Percentiles rank a stretch among this genome's conserved stretches.
Conservation (phyloP, 2,888 invertebrate genomes). For the Myathropa florea region DNA sequence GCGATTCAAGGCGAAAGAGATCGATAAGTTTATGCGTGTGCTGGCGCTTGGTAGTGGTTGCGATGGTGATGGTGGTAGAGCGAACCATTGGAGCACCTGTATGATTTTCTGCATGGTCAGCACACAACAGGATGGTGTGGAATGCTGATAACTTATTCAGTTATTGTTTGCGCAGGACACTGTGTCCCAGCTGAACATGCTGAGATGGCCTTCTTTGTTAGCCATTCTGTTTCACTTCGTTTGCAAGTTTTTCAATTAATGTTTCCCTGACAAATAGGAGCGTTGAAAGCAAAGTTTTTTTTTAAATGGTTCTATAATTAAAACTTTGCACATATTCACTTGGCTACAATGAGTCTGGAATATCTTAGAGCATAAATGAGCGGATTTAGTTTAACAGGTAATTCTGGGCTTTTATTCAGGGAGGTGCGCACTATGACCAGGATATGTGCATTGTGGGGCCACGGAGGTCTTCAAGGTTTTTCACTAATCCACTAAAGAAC, state of each 20-base stretch:
- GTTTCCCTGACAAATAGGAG: slow-evolving; percentile 5
- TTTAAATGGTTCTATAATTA: not conserved
- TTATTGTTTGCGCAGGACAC: slow-evolving; percentile 8
- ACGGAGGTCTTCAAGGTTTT: too few species aligned
- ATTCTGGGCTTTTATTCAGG: too few species aligned
- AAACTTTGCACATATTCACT: not conserved
- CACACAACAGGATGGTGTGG: slow-evolving; percentile 21
- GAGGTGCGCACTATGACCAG: too few species aligned
- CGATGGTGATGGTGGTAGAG: not conserved
- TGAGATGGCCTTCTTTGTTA: not conserved
- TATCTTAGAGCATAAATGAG: too few species aligned
- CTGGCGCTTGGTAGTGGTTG: not conserved
- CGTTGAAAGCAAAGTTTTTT: slow-evolving; percentile 1
- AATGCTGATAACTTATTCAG: slow-evolving; percentile 51
- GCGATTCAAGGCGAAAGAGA: slow-evolving; percentile 43
- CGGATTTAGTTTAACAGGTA: too few species aligned
- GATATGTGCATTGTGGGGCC: too few species aligned
- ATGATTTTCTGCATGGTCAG: slow-evolving; percentile 39
- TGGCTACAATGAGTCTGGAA: too few species aligned
- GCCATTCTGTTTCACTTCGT: slow-evolving; percentile 13
- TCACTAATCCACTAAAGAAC: too few species aligned
- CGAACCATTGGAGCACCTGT: slow-evolving; percentile 40
- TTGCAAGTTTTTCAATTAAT: slow-evolving; percentile 48
- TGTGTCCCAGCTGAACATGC: not conserved
- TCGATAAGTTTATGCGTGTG: slow-evolving; percentile 37